Base-by-base conservation (phyloP, 2,888 invertebrate genomes). In the Cataglyphis rosenhaueri region DNA sequence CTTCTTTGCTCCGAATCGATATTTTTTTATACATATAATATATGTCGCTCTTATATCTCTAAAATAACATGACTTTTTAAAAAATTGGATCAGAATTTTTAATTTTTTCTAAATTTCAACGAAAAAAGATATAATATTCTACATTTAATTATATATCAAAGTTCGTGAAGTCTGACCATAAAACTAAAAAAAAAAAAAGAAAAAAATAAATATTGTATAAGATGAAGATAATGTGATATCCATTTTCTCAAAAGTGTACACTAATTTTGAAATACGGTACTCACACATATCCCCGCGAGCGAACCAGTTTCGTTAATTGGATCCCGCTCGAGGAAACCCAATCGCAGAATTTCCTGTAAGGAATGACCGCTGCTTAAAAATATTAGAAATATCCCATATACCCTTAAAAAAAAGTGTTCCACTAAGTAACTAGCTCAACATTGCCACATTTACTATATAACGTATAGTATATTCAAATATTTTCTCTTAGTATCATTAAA, bases 401-500 rank as follows among this genome's bases (percentile, higher is more conserved):
- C 92, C 92, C 91, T 91, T 92, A 92, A 25, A 66, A 76, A 59
- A 75, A 65, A 89, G 89, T 92, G 91, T 87, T 91, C 87, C 84
- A 91, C 91, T 93, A 93, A 93, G 90, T 94, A 94, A 93, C 93
- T 93, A 93, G 92, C 92, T 93, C 91, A 92, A 92, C 91, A 92
- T 93, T 92, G 93, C 92, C 93, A 93, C 93, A 92, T 92, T 91
- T 88, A 92, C 68, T 91, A 91, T 91, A 87, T 91, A 87, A 86
- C 85, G 83, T 87, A 35, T 35, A 88, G 82, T 87, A 87, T 85
- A 87, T 85, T 90, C 89, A 89, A 88, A 88, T 88, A 85, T 88
- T 87, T 85, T 78, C 66, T 84, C 75, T 85, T 85, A 82, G 82
- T 88, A 85, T 90, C 89, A 86, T 88, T 89, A 87, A 87, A 88